Conservation (phyloP, 1,140 invertebrate species). For the Drosophila bifasciata region DNA sequence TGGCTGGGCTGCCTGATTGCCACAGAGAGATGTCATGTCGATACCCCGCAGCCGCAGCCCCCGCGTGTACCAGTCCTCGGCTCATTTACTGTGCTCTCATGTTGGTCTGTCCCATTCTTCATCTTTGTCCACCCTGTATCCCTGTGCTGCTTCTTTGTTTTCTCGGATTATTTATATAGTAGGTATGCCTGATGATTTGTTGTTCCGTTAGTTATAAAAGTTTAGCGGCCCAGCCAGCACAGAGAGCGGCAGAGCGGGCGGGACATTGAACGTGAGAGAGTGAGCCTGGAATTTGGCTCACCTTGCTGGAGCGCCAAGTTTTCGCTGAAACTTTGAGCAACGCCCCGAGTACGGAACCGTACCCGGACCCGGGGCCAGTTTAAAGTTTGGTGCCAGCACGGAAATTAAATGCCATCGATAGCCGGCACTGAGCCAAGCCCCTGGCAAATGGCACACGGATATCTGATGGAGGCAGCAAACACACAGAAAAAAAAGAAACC, state of each 20-base stretch:
- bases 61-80: background rate
- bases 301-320: slow-evolving; percentile 22
- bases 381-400: slow-evolving; percentile 61
- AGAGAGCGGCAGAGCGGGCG: background rate
- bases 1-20: slow-evolving; percentile 44
- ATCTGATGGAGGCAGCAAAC: background rate
- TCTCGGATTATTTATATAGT: slow-evolving; percentile 54
- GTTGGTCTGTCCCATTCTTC: slow-evolving; percentile 12
- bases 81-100: slow-evolving; percentile 28
- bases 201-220: slow-evolving; percentile 39
- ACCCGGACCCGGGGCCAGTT: slow-evolving; percentile 9
- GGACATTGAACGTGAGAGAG: background rate
- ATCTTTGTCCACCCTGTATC: background rate
- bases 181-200: slow-evolving; percentile 53
- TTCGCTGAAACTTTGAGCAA: slow-evolving; percentile 46
- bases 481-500: slow-evolving; percentile 11
- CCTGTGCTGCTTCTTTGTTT: slow-evolving; percentile 48
- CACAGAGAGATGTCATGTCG: slow-evolving; percentile 35
- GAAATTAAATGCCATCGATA: slow-evolving; percentile 79
- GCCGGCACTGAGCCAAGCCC: background rate
- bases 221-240: slow-evolving; percentile 12
- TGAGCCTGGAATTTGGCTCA: slow-evolving; percentile 14
- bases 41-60: slow-evolving; percentile 15
- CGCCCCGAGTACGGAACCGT: slow-evolving; percentile 1
- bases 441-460: slow-evolving; percentile 55